phyloP scores from a whole-genome alignment of 1,140 invertebrate species.

The Drosophila bipectinata region DNA sequence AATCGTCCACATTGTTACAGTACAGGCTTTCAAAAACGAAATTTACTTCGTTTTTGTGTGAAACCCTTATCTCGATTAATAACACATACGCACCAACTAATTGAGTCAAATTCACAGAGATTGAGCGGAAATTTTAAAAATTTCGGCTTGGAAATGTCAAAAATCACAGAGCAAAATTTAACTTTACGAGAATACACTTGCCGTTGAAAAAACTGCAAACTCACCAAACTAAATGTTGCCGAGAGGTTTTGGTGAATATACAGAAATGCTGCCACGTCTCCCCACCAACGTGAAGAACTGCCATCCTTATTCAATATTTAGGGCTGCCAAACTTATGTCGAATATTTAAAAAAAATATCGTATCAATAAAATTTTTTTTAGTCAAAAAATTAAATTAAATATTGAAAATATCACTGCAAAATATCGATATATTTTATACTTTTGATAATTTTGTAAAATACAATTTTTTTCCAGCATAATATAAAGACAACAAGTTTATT shows the following conservation, averaged over 20 bases:
- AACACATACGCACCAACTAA: slow-evolving; percentile 75
- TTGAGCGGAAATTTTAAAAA: slow-evolving; percentile 78
- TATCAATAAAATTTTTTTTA: too few species aligned
- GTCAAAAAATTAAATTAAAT: too few species aligned
- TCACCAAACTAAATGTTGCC: slow-evolving; percentile 47
- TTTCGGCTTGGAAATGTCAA: slow-evolving; percentile 81
- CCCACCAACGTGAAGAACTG: slow-evolving; percentile 22
- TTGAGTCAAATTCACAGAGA: slow-evolving; percentile 65
- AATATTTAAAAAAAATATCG: not conserved
- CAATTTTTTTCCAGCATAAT: too few species aligned
- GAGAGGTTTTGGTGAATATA: slow-evolving; percentile 38
- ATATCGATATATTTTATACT: too few species aligned
- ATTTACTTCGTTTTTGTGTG: slow-evolving; percentile 4
- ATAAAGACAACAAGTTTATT: too few species aligned
- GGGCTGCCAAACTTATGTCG: slow-evolving; percentile 9
- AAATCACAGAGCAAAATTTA: slow-evolving; percentile 83
- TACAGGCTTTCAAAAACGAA: slow-evolving; percentile 24
- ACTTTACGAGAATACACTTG: slow-evolving; percentile 78
- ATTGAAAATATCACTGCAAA: too few species aligned
- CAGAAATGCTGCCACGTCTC: slow-evolving; percentile 70
- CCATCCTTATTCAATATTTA: not conserved
- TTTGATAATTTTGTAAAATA: too few species aligned
- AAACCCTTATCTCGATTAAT: slow-evolving; percentile 28
- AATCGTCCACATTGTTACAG: slow-evolving; percentile 48
- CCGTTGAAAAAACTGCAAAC: slow-evolving; percentile 79